phyloP scores from a whole-genome alignment of 2,888 invertebrate species.

The Pollenia angustigena region DNA sequence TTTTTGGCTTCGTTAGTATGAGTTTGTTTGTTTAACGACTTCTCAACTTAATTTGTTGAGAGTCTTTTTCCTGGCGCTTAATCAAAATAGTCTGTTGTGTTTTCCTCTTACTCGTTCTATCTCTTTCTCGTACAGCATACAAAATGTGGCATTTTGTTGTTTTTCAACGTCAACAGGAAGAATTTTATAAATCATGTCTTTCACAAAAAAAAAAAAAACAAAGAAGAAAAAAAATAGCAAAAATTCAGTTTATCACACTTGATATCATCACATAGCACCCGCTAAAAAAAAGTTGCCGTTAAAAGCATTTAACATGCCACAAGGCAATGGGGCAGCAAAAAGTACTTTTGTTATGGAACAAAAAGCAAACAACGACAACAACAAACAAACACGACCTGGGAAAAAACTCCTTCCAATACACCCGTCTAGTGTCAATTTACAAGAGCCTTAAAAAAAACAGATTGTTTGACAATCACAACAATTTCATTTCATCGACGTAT shows the following conservation, averaged over 20 bases:
- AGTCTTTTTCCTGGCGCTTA: constrained; percentile 55
- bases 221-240: constrained; percentile 3
- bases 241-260: constrained; percentile 56
- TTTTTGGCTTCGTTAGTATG: background rate
- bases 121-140: background rate
- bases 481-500: constrained; percentile 32
- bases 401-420: background rate
- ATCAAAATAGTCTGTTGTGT: constrained; percentile 25
- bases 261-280: constrained; percentile 25
- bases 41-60: constrained; percentile 44
- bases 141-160: background rate
- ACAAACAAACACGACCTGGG: background rate
- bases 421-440: constrained; percentile 23
- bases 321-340: constrained; percentile 5
- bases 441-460: constrained; percentile 9
- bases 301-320: constrained; percentile 49
- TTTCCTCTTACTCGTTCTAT: background rate
- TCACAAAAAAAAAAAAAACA: background rate
- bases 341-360: background rate
- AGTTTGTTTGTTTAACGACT: constrained; percentile 39
- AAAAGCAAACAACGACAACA: constrained; percentile 11
- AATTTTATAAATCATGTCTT: constrained; percentile 50
- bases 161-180: constrained; percentile 30
- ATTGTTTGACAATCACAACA: constrained; percentile 49
- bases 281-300: constrained; percentile 17